Base-by-base conservation (phyloP, 2,888 invertebrate genomes). In the Smittia aterrima region DNA sequence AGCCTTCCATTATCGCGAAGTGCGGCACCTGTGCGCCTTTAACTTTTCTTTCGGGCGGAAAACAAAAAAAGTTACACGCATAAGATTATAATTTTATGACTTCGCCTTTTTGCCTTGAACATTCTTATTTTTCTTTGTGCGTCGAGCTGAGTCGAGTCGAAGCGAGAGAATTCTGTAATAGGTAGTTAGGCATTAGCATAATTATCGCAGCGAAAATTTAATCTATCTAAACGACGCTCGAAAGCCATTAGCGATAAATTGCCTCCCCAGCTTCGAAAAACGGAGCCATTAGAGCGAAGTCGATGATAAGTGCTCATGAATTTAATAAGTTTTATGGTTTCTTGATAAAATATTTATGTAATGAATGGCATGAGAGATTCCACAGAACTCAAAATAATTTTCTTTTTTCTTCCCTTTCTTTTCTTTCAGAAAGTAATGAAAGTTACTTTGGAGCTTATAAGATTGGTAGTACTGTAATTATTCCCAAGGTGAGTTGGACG, bases 351-450 rank as follows among this genome's bases (percentile, higher is more conserved):
- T 68, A 47, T 68, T 68, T 11, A 68, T 47, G 22, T 11, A 9
- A 22, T 38, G 16, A 53, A 53, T 4, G 4, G 6, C 3, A 53
- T 53, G 3, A 7, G 6, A 6, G 3, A 53, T 53, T 3, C 18
- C 53, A 4, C n/a, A 7, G 18, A 53, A 53, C 18, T 9, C 4
- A 38, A 38, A 38, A 7, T 38, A 7, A 38, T 38, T 38, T 38
- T 4, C 4, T 38, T 38, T 70, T 7, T 54, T 32, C 32, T 7
- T 47, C 20, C 16, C 47, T 47, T 25, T 13, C n/a, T 73, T 68
- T 73, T 54, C 22, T 75, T 75, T 58, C 68, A 75, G 74, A 75
- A 68, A 68, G 74, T 75, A 75, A 75, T 75, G 74, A 75, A 68
- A 68, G 54, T 68, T 75, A 75, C 74, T 75, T 70, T 68, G 74